Percentiles rank a stretch among this genome's conserved stretches.
phyloP scores from a whole-genome alignment of 2,888 invertebrate species.

The Hololepta plana region DNA sequence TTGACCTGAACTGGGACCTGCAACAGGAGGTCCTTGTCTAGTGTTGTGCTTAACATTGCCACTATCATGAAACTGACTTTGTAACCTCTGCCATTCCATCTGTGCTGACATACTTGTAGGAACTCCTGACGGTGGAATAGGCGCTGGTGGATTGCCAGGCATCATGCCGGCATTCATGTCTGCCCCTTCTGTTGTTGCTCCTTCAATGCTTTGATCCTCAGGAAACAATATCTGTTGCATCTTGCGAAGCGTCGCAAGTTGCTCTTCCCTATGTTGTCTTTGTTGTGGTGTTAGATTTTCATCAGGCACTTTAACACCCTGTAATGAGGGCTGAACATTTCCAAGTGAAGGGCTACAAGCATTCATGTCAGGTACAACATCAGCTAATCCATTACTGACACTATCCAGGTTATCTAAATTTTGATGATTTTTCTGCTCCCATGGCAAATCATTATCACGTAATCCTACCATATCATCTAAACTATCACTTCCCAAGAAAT shows the following conservation, averaged over 20 bases:
- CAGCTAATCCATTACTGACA: constrained; percentile 26
- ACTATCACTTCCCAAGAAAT: constrained; percentile 24
- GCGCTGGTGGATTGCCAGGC: constrained; percentile 12
- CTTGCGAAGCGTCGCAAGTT: constrained; percentile 76
- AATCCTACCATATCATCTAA: constrained; percentile 28
- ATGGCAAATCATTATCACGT: constrained; percentile 28
- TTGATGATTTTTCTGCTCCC: constrained; percentile 31
- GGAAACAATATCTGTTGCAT: constrained; percentile 89
- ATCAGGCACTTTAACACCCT: constrained; percentile 79
- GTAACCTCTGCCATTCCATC: constrained; percentile 68
- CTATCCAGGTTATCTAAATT: constrained; percentile 24
- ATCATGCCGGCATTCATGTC: constrained; percentile 9
- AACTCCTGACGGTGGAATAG: constrained; percentile 21
- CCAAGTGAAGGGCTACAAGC: constrained; percentile 33
- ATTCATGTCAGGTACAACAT: constrained; percentile 25
- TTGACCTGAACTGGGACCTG: constrained; percentile 9
- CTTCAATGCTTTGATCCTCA: constrained; percentile 37
- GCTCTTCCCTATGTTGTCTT: constrained; percentile 82
- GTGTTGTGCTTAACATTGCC: constrained; percentile 25
- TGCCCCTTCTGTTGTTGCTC: constrained; percentile 8
- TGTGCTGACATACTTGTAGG: constrained; percentile 13
- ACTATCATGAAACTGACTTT: constrained; percentile 69
- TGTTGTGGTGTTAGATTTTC: constrained; percentile 95
- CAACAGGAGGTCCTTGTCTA: constrained; percentile 7
- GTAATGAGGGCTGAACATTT: constrained; percentile 40